These are phyloP conservation scores for Baryphthengus martii DNA, from an alignment of 2,113 vertebrate genomes.

Conservation along the genomic window DNA sequence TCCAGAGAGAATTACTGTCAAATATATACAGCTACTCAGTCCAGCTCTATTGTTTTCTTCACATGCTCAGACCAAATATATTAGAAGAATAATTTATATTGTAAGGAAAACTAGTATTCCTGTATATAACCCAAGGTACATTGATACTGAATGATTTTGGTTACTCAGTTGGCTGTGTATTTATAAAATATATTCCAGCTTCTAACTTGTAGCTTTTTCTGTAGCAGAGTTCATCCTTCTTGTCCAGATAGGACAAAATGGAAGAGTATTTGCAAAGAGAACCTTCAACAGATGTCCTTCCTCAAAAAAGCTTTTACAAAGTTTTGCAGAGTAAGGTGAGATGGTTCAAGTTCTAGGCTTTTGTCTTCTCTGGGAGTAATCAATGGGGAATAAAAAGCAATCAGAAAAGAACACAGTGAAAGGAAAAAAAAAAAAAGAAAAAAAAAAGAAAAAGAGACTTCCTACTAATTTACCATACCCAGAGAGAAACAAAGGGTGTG, in stretches of 20 bases:
- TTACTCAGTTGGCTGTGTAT: not conserved
- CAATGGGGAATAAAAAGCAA: not conserved
- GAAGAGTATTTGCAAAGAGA: not conserved
- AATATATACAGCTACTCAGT: not conserved
- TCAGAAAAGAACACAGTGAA: not conserved
- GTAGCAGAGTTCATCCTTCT: not conserved
- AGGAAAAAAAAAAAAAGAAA: not conserved
- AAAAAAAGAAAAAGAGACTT: not conserved
- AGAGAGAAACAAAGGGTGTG: not conserved
- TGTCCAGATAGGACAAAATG: not conserved
- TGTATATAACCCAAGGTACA: not conserved
- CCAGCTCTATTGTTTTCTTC: not conserved
- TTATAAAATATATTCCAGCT: not conserved
- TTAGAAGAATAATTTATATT: not conserved
- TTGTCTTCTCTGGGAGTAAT: not conserved
- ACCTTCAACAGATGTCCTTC: not conserved
- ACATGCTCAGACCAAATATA: not conserved
- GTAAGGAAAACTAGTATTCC: not conserved
- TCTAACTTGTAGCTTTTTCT: not conserved
- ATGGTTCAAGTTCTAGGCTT: not conserved
- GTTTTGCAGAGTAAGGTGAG: not conserved
- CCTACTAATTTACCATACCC: not conserved
- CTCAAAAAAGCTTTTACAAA: not conserved
- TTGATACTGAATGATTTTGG: not conserved
- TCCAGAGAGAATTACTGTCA: not conserved